Conservation (phyloP, 2,113 vertebrate genomes). For the Peromyscus polionotus region DNA sequence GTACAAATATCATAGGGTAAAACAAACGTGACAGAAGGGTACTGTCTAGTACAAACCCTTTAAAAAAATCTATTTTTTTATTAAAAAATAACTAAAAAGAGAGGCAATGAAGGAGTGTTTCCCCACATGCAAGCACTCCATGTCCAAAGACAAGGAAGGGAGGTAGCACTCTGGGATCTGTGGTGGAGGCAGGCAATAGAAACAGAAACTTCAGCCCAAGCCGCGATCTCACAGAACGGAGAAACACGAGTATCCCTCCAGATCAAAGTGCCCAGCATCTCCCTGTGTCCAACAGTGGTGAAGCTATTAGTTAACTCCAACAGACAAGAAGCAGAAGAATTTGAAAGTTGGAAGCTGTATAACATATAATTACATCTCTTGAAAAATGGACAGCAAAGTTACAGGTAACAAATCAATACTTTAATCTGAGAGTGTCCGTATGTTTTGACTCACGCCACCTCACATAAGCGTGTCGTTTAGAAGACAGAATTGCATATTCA, state of each 20-base stretch:
- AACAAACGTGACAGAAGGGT: background rate
- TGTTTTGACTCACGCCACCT: constrained; percentile 31
- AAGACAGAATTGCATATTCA: constrained; percentile 62
- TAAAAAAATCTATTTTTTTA: constrained; percentile 17
- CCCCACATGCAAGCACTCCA: background rate
- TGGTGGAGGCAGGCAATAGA: background rate
- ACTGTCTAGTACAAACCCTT: constrained; percentile 11
- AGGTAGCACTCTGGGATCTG: background rate
- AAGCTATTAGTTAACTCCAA: background rate
- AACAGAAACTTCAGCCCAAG: background rate
- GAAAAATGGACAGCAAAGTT: constrained; percentile 19
- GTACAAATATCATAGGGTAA: constrained; percentile 32
- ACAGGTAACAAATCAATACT: background rate
- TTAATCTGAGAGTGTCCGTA: background rate
- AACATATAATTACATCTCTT: background rate
- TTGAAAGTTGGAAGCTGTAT: constrained; percentile 33
- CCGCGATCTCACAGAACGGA: background rate
- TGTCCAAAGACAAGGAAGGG: background rate
- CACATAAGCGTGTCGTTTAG: constrained; percentile 36
- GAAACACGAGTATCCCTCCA: constrained; percentile 11
- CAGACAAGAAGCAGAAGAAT: background rate
- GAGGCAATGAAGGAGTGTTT: background rate
- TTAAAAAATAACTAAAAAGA: background rate
- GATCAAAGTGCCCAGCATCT: background rate
- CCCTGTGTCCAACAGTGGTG: background rate